A percentile compares a stretch with the other conserved stretches of the same genome.
Conservation (phyloP, 2,113 vertebrate species). For the Neotoma lepida region DNA sequence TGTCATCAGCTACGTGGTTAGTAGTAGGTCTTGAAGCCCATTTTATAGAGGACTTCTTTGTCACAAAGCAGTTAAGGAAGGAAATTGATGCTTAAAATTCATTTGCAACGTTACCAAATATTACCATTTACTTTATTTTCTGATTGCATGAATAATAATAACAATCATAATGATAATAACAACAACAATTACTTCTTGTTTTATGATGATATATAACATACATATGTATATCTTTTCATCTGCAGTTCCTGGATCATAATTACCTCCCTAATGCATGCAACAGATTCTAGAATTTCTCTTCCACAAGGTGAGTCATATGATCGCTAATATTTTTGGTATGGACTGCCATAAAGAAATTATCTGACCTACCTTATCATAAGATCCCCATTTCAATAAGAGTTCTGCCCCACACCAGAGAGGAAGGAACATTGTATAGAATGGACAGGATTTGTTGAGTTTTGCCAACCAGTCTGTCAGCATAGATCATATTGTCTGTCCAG, state of each 20-base stretch:
- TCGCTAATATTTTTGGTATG: background rate
- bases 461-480: background rate
- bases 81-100: constrained; percentile 22
- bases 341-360: background rate
- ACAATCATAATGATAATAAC: background rate
- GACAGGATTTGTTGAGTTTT: background rate
- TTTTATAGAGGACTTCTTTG: background rate
- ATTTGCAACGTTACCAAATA: constrained; percentile 16
- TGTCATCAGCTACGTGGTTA: background rate
- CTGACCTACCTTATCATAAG: background rate
- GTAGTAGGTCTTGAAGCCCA: background rate
- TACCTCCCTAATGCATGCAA: background rate
- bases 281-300: background rate
- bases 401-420: background rate
- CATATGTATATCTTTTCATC: background rate
- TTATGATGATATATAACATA: background rate
- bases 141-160: background rate
- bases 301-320: background rate
- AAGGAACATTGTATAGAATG: background rate
- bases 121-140: constrained; percentile 1
- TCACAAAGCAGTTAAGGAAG: constrained; percentile 5
- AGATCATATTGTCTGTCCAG: background rate
- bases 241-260: background rate
- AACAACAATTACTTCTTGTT: background rate
- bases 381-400: background rate